phyloP scores from a whole-genome alignment of 1,140 invertebrate genomes.

The Drosophila punjabiensis region DNA sequence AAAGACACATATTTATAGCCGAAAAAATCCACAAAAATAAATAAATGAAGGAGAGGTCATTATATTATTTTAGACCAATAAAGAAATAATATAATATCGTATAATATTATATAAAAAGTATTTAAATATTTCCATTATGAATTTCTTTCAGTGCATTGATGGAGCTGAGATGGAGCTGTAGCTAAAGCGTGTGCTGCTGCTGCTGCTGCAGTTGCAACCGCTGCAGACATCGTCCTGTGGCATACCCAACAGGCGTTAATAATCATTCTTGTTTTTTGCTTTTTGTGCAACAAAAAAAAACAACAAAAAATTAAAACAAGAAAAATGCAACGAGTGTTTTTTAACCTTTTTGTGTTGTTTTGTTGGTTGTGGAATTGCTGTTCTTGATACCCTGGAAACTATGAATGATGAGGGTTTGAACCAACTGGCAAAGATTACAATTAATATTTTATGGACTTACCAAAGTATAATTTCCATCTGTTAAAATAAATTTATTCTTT shows the following conservation, averaged over 20 bases:
- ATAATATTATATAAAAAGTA: neutral
- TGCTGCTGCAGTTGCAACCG: slow-evolving; percentile 32
- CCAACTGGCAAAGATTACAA: neutral
- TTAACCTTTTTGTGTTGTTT: slow-evolving; percentile 44
- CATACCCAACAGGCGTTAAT: slow-evolving; percentile 82
- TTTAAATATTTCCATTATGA: neutral
- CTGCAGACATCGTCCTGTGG: slow-evolving; percentile 78
- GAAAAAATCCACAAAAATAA: neutral
- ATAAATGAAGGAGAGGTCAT: neutral
- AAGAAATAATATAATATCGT: neutral
- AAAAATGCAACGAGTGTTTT: slow-evolving; percentile 57
- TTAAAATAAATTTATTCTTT: neutral
- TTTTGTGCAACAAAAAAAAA: slow-evolving; percentile 28
- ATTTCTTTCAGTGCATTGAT: slow-evolving; percentile 8
- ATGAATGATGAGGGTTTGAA: neutral
- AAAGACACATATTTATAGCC: neutral
- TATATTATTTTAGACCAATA: no score
- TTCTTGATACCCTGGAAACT: slow-evolving; percentile 52
- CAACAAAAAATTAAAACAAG: slow-evolving; percentile 26
- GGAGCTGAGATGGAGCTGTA: slow-evolving; percentile 32
- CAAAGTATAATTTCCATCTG: no score
- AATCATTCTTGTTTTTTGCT: slow-evolving; percentile 68
- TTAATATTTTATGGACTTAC: neutral
- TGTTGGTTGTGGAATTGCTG: slow-evolving; percentile 54
- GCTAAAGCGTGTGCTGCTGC: slow-evolving; percentile 15